phyloP scores from a whole-genome alignment of 1,140 invertebrate genomes.

The Drosophila ironensis region DNA sequence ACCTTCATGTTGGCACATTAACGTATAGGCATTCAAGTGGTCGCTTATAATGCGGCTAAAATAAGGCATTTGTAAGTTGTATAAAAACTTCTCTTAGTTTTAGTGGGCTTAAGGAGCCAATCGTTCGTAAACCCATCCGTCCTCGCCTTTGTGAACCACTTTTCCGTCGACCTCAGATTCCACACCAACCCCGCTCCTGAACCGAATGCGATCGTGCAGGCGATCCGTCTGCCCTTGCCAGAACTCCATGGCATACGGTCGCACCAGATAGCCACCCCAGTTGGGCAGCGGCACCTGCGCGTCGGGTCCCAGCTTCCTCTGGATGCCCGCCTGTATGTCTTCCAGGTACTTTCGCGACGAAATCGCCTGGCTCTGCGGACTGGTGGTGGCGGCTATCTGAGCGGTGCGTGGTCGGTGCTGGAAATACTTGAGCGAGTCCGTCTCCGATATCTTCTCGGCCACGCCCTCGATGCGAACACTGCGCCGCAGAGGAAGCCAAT shows the following conservation, averaged over 20 bases:
- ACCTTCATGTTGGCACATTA: slow-evolving; percentile 19
- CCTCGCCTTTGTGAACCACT: slow-evolving; percentile 87
- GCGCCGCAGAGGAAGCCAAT: slow-evolving; percentile 92
- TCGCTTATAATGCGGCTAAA: too few relatives aligned
- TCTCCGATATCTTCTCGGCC: slow-evolving; percentile 87
- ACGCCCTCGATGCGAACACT: slow-evolving; percentile 94
- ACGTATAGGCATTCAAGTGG: too few relatives aligned
- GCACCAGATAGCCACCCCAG: slow-evolving; percentile 91
- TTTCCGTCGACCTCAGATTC: slow-evolving; percentile 84
- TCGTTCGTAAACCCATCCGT: slow-evolving; percentile 95
- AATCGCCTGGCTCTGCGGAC: slow-evolving; percentile 92
- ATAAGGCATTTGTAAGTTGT: too few relatives aligned
- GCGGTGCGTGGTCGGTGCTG: slow-evolving; percentile 89
- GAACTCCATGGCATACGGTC: slow-evolving; percentile 93
- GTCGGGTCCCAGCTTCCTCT: slow-evolving; percentile 83
- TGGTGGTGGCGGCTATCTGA: slow-evolving; percentile 92
- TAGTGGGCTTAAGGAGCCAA: slow-evolving; percentile 93
- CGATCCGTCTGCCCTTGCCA: slow-evolving; percentile 98
- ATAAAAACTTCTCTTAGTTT: too few relatives aligned
- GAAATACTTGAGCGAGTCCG: slow-evolving; percentile 93
- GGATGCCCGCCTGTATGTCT: slow-evolving; percentile 86
- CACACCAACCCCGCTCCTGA: slow-evolving; percentile 84
- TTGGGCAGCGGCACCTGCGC: slow-evolving; percentile 68
- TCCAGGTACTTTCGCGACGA: slow-evolving; percentile 87
- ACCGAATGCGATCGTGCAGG: slow-evolving; percentile 95